Conservation (phyloP, 2,888 invertebrate species). For the Hanleya hanleyi region DNA sequence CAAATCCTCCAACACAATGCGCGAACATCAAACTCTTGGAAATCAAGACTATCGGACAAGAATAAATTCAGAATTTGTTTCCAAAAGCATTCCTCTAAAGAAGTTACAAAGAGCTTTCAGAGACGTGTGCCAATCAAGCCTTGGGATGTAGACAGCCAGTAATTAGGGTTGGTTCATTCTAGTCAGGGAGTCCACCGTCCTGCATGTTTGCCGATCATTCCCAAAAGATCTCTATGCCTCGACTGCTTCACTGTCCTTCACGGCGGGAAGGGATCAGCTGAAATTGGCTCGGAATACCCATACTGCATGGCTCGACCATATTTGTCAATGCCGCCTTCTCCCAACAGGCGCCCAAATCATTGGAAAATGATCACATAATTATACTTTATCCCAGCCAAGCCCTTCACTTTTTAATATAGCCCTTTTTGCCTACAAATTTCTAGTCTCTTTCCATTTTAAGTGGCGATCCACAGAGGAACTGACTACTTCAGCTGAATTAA, state of each 20-base stretch:
- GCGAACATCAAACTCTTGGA: neutral
- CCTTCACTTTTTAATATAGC: no score
- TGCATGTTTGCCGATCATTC: neutral
- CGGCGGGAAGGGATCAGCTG: no score
- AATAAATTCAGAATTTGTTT: neutral
- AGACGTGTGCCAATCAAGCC: neutral
- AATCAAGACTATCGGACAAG: neutral
- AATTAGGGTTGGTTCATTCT: slow-evolving; percentile 1
- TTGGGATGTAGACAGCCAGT: neutral
- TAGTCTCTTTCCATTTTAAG: no score
- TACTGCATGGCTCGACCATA: neutral
- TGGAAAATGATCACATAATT: neutral
- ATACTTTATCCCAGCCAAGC: neutral
- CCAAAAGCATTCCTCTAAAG: neutral
- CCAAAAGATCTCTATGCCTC: no score
- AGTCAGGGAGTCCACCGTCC: neutral
- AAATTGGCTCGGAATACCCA: neutral
- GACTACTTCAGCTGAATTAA: no score
- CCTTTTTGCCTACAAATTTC: no score
- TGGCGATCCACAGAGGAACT: no score
- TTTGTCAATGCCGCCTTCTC: neutral
- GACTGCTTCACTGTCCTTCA: no score
- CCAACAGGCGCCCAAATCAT: neutral
- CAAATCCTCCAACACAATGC: no score
- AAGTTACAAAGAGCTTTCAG: neutral